Evolutionary conservation across 2,888 invertebrate species (phyloP).

Genomic region (Timandra comae): DNA sequence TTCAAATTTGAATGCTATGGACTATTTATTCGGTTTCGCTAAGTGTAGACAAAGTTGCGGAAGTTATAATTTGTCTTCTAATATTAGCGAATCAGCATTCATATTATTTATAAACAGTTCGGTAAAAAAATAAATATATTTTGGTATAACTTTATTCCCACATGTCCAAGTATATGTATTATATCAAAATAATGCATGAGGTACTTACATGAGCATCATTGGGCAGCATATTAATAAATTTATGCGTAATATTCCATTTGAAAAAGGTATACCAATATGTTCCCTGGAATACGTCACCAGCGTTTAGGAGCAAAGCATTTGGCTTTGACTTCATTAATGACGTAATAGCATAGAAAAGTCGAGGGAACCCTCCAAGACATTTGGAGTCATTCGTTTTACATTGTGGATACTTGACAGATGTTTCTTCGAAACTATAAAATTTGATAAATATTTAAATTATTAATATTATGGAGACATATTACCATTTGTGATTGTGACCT

Average conservation of each 20-base stretch:
- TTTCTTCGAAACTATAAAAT: constrained; percentile 76
- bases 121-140: too few species aligned
- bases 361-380: constrained; percentile 83
- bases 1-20: too few species aligned
- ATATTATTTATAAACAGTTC: too few species aligned
- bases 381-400: constrained; percentile 65
- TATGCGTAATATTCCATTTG: constrained; percentile 83
- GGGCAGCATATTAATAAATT: constrained; percentile 84
- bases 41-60: too few species aligned
- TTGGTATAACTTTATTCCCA: too few species aligned
- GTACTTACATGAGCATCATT: constrained; percentile 84
- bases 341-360: constrained; percentile 77
- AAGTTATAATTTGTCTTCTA: too few species aligned
- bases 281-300: constrained; percentile 90
- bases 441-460: background rate
- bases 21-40: too few species aligned
- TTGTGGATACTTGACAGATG: constrained; percentile 67
- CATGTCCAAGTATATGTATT: too few species aligned
- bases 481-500: too few species aligned
- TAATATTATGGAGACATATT: too few species aligned
- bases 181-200: background rate
- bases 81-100: too few species aligned
- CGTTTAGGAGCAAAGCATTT: constrained; percentile 83
- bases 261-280: constrained; percentile 87
- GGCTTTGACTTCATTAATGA: constrained; percentile 61